Conservation (phyloP, 2,888 invertebrate species). For the Ochlodes sylvanus region DNA sequence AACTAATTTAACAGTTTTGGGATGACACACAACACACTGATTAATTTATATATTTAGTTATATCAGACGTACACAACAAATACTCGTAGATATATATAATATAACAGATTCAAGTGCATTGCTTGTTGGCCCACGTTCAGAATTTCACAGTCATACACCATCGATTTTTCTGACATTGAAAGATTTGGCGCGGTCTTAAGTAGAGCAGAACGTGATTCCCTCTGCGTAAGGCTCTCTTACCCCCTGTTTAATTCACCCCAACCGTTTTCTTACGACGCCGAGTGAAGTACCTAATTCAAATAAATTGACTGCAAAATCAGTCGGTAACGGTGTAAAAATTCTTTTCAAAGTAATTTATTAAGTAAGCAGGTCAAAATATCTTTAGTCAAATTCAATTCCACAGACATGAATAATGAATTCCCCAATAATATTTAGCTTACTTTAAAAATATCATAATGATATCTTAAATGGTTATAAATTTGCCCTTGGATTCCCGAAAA, state of each 20-base stretch:
- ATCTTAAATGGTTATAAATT: no score
- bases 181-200: slow-evolving; percentile 36
- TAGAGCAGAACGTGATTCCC: slow-evolving; percentile 25
- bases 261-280: slow-evolving; percentile 25
- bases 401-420: no score
- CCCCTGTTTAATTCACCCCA: slow-evolving; percentile 21
- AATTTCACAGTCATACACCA: slow-evolving; percentile 42
- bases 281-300: slow-evolving; percentile 23
- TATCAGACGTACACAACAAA: no score
- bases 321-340: slow-evolving; percentile 19
- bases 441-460: no score
- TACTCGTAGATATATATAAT: background rate
- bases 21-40: no score
- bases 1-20: no score
- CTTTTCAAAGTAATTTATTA: background rate
- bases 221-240: slow-evolving; percentile 10
- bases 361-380: no score
- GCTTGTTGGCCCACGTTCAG: slow-evolving; percentile 48
- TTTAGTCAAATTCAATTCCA: no score
- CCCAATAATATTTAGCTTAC: no score
- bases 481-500: no score
- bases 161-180: slow-evolving; percentile 39
- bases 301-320: slow-evolving; percentile 33
- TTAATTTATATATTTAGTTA: no score
- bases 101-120: slow-evolving; percentile 41